Conservation (phyloP, 1,140 invertebrate species). For the Cydia amplana region DNA sequence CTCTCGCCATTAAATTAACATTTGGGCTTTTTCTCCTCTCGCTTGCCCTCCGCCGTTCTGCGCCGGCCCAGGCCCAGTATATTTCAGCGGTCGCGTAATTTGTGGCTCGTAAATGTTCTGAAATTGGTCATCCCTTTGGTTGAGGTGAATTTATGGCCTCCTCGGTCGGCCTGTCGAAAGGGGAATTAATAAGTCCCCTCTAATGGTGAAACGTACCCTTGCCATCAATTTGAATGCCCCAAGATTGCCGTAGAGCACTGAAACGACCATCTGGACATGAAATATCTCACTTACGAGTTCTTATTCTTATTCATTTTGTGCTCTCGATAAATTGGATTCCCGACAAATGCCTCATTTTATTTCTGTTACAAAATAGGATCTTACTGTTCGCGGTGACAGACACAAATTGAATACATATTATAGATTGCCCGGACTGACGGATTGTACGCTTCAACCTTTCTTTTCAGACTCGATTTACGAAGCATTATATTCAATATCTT, state of each 20-base stretch:
- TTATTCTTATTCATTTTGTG: conserved; percentile 69
- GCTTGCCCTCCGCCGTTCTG: conserved; percentile 59
- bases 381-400: conserved; percentile 43
- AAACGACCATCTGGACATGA: conserved; percentile 63
- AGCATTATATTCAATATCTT: conserved; percentile 10
- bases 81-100: conserved; percentile 79
- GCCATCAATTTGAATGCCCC: conserved; percentile 78
- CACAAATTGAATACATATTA: conserved; percentile 45
- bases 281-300: conserved; percentile 72
- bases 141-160: conserved; percentile 78
- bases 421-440: conserved; percentile 36
- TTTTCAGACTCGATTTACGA: conserved; percentile 11
- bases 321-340: conserved; percentile 61
- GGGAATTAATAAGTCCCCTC: conserved; percentile 78
- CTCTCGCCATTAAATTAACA: conserved; percentile 71
- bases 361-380: conserved; percentile 41
- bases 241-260: conserved; percentile 64
- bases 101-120: conserved; percentile 79
- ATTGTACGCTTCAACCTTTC: conserved; percentile 30
- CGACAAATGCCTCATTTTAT: conserved; percentile 54
- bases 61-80: conserved; percentile 66
- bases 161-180: conserved; percentile 79
- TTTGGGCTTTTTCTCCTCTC: conserved; percentile 70
- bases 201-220: conserved; percentile 79
- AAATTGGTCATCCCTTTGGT: conserved; percentile 80